These are phyloP conservation scores for Macaria liturata DNA, from an alignment of 2,888 invertebrate species.

Conservation along the genomic window DNA sequence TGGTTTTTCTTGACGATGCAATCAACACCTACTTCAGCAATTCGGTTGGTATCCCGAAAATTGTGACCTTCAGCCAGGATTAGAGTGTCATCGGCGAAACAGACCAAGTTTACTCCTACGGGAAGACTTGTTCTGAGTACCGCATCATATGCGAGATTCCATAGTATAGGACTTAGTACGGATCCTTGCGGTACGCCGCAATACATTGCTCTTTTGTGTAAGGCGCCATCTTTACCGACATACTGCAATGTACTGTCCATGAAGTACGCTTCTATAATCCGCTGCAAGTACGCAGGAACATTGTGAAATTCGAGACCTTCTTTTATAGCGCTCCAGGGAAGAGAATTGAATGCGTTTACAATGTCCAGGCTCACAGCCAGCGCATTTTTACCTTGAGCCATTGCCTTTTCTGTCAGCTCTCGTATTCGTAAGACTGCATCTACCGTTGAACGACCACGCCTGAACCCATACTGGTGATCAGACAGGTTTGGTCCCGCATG, in stretches of 20 bases:
- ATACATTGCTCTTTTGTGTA: not conserved
- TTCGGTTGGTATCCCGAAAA: not conserved
- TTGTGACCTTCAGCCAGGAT: not conserved
- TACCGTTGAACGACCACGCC: conserved; percentile 4
- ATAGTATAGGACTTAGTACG: not conserved
- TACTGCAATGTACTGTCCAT: not conserved
- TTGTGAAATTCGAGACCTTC: not conserved
- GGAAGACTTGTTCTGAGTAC: not conserved
- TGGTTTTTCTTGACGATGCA: not conserved
- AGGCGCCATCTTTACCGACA: not conserved
- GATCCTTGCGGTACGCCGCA: not conserved
- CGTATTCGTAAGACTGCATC: conserved; percentile 1
- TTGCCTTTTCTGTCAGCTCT: not conserved
- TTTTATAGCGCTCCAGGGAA: conserved; percentile 3
- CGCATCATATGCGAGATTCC: not conserved
- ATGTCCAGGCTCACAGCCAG: conserved; percentile 7
- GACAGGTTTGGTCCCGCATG: conserved; percentile 3
- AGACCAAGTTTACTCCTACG: no score
- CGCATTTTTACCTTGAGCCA: not conserved
- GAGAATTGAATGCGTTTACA: conserved; percentile 7
- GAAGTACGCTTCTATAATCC: not conserved
- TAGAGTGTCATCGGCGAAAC: not conserved
- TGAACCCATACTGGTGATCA: conserved; percentile 6
- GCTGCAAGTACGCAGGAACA: not conserved
- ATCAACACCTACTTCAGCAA: not conserved